Conservation (phyloP, 2,888 invertebrate genomes). For the Dryococelus australis region DNA sequence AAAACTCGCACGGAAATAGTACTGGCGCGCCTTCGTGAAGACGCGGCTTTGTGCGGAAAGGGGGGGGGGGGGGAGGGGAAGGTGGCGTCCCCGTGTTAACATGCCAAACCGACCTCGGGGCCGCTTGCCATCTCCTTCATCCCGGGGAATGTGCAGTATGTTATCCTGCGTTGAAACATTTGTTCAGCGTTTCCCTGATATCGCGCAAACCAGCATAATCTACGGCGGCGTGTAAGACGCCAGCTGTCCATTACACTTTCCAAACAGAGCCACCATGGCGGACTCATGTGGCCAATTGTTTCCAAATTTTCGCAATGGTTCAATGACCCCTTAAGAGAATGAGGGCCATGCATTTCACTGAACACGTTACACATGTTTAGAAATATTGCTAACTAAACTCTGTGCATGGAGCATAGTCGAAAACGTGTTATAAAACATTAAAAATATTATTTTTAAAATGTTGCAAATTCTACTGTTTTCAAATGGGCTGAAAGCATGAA, state of each 20-base stretch:
- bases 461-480: no score
- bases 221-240: neutral
- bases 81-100: neutral
- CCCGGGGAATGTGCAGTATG: neutral
- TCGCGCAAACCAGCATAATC: neutral
- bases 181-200: neutral
- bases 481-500: no score
- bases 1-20: slow-evolving; percentile 42
- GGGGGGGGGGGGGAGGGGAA: slow-evolving; percentile 26
- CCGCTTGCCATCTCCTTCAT: neutral
- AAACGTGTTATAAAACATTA: no score
- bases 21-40: neutral
- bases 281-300: no score
- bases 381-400: no score
- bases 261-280: no score
- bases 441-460: no score
- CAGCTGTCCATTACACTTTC: neutral
- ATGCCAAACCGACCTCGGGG: slow-evolving; percentile 29
- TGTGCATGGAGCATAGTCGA: no score
- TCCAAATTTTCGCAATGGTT: no score
- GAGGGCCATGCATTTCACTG: no score
- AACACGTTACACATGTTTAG: no score
- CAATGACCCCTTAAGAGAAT: no score
- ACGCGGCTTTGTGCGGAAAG: neutral
- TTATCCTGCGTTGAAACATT: neutral